Conservation (phyloP, 2,797 vertebrate species). For the Remorina albescens region DNA sequence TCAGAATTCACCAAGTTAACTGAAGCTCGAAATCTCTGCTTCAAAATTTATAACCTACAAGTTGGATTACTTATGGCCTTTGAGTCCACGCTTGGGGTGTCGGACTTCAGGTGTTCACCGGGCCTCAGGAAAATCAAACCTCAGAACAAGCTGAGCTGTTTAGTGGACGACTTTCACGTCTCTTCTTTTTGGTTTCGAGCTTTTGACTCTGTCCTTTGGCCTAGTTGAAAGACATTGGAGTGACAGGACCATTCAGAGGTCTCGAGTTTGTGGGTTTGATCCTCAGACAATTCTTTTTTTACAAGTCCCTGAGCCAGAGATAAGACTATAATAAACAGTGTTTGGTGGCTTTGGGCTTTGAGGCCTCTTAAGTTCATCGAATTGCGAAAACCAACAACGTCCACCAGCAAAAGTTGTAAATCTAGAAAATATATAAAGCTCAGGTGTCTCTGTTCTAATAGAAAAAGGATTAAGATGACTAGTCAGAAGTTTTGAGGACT, state of each 20-base stretch:
- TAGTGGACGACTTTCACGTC: not conserved
- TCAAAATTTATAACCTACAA: conserved; percentile 7
- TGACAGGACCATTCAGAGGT: too few relatives aligned
- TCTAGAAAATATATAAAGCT: not conserved
- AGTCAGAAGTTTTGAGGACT: not conserved
- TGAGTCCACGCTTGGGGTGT: not conserved
- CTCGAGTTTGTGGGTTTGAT: too few relatives aligned
- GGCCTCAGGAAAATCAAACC: not conserved
- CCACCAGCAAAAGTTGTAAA: not conserved
- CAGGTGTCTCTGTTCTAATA: not conserved
- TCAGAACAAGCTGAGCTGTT: too few relatives aligned
- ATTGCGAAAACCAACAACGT: not conserved
- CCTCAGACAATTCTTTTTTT: not conserved
- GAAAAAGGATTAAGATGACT: not conserved
- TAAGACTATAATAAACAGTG: not conserved
- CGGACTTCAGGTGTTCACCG: not conserved
- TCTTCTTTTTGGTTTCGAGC: not conserved
- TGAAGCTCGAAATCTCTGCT: conserved; percentile 1
- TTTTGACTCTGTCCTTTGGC: not conserved
- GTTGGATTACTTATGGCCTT: not conserved
- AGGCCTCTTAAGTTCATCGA: not conserved
- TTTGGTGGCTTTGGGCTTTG: not conserved
- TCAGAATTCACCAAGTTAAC: not conserved
- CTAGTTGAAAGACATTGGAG: too few relatives aligned
- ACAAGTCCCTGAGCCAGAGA: not conserved